Conservation (phyloP, 2,888 invertebrate genomes). For the Pristionchus maxplancki region DNA sequence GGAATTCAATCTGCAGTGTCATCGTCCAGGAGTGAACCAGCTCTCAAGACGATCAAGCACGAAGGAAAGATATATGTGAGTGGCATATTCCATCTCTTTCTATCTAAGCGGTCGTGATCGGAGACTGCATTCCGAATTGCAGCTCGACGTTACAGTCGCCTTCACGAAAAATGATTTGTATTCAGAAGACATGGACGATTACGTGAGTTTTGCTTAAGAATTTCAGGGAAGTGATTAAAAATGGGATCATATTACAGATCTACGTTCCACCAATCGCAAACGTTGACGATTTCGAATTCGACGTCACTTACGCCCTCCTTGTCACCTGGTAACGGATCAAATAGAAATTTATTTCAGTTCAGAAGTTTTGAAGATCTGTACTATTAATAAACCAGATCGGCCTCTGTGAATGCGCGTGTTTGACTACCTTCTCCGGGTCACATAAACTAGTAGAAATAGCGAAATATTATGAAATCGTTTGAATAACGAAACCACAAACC, state of each 20-base stretch:
- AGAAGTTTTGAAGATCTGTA: not conserved
- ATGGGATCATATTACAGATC: no score
- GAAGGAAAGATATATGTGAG: conserved; percentile 18
- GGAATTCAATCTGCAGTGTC: not conserved
- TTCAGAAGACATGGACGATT: conserved; percentile 37
- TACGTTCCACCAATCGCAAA: conserved; percentile 28
- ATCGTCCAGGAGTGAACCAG: not conserved
- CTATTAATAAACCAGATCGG: not conserved
- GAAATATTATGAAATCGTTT: no score
- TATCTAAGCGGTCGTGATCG: no score
- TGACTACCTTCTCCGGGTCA: no score
- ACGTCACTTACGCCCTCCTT: conserved; percentile 18
- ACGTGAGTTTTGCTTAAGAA: not conserved
- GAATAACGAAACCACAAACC: no score
- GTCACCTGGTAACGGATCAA: conserved; percentile 3
- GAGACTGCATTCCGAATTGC: no score
- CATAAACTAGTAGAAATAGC: no score
- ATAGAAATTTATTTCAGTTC: not conserved
- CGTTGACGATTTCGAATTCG: conserved; percentile 19
- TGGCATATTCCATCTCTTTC: not conserved
- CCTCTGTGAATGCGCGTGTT: no score
- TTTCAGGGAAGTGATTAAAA: not conserved
- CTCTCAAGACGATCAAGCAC: conserved; percentile 31
- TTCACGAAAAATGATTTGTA: conserved; percentile 36
- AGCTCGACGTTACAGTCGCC: conserved; percentile 17